These are phyloP conservation scores for Tretioscincus oriximinensis DNA, from an alignment of 2,113 vertebrate species.

Conservation along the genomic window DNA sequence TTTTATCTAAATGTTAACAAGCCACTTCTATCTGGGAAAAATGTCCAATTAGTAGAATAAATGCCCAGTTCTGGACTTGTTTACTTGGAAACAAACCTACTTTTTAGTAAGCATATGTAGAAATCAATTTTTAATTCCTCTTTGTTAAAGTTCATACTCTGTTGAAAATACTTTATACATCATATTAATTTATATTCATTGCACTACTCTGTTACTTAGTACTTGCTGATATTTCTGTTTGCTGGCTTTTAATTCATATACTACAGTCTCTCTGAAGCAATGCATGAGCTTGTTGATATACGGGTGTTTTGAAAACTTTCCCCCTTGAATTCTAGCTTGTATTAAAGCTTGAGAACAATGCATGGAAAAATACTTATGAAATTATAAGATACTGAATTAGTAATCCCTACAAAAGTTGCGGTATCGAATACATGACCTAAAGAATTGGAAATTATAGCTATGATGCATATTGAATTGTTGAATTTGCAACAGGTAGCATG, in stretches of 20 bases:
- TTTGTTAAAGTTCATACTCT: neutral
- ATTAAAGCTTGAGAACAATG: constrained; percentile 22
- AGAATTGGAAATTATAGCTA: neutral
- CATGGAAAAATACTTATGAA: neutral
- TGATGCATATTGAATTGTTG: too few species aligned
- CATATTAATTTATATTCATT: constrained; percentile 2
- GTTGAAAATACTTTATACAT: neutral
- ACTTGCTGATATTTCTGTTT: constrained; percentile 5
- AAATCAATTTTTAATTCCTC: neutral
- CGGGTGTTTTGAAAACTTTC: neutral
- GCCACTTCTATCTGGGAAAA: neutral
- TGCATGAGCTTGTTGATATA: constrained; percentile 26
- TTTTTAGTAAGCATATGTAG: neutral
- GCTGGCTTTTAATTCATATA: neutral
- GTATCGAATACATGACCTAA: neutral
- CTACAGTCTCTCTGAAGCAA: neutral
- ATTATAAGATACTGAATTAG: neutral
- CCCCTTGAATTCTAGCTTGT: neutral
- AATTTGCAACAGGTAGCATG: too few species aligned
- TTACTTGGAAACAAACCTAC: neutral
- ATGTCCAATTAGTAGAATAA: neutral
- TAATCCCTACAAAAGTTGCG: constrained; percentile 3
- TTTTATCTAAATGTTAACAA: neutral
- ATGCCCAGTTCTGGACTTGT: neutral
- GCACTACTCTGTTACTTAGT: neutral